Evolutionary conservation across 2,888 invertebrate genomes (phyloP), one percentile per base, ranked within the genome.

Genomic region (Loripinus fragilis): DNA sequence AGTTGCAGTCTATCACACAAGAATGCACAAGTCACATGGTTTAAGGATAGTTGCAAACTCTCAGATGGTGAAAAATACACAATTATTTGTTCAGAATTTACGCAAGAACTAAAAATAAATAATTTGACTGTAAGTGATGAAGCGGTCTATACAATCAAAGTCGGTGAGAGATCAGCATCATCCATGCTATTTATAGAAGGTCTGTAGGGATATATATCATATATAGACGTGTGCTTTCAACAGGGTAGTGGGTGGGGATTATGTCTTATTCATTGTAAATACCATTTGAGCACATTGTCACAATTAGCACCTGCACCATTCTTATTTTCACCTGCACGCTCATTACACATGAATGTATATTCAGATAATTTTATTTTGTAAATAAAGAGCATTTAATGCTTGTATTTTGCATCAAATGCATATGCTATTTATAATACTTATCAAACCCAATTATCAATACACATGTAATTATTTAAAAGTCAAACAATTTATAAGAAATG

Each of bases 11-110:
- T 98, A 71, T 97, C 98, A 0, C 95, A 96, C 86, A 95, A 96
- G 74, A 95, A 96, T 86, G 95, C 96, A 15, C 95, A 96, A 79
- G 97, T 98, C 0, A 96, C 95, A 72, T 98, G 98, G 98, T 95
- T 95, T 86, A 95, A 94, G 94, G 88, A 88, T 60, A 84, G 83
- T 67, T 74, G 84, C 17, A 83, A 83, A 42, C 76, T 90, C 3
- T 55, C 41, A 30, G 77, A 80, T 10, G 80, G 83, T 67, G 84
- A 86, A 20, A 89, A 90, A 79, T 86, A 89, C 72, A 70, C 75
- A 30, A 83, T 91, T 38, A 78, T 78, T 15, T 79, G 78, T n/a
- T 88, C 90, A n/a, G 91, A 90, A 30, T 81, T 77, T 65, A 78
- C 87, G 50, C 90, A 90, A 78, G 86, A 86, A 71, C 85, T 92